Conservation (phyloP, 2,797 vertebrate genomes). For the Hypotaenidia philippensis region DNA sequence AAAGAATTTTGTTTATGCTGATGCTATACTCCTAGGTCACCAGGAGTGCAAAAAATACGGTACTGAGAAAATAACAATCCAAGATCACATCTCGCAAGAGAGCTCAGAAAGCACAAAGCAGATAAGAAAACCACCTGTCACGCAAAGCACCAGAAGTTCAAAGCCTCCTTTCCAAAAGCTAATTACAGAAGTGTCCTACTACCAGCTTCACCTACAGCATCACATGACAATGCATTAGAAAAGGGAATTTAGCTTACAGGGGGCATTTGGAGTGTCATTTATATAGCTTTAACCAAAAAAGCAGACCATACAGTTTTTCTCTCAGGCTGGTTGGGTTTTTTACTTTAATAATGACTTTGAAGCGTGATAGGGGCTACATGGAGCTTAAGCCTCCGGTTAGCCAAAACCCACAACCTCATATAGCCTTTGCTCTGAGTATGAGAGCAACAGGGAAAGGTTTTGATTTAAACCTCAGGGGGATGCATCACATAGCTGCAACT, state of each 20-base stretch:
- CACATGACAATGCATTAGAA: not conserved
- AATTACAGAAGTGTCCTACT: not conserved
- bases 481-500: slow-evolving; percentile 18
- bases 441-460: not conserved
- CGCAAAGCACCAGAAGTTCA: not conserved
- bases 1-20: not conserved
- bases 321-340: not conserved
- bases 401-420: not conserved
- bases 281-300: not conserved
- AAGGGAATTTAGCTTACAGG: not conserved
- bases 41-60: not conserved
- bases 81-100: not conserved
- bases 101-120: not conserved
- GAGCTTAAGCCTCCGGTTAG: not conserved
- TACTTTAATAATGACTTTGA: not conserved
- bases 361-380: not conserved
- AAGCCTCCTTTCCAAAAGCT: not conserved
- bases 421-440: slow-evolving; percentile 1
- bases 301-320: not conserved
- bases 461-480: slow-evolving; percentile 18
- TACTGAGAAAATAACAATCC: not conserved
- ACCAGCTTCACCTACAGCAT: not conserved
- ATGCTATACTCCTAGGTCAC: not conserved
- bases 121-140: not conserved
- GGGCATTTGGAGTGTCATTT: not conserved